Evolutionary conservation across 2,113 vertebrate species (phyloP), one percentile per base, ranked within the genome.

Genomic region (Oreochromis niloticus): DNA sequence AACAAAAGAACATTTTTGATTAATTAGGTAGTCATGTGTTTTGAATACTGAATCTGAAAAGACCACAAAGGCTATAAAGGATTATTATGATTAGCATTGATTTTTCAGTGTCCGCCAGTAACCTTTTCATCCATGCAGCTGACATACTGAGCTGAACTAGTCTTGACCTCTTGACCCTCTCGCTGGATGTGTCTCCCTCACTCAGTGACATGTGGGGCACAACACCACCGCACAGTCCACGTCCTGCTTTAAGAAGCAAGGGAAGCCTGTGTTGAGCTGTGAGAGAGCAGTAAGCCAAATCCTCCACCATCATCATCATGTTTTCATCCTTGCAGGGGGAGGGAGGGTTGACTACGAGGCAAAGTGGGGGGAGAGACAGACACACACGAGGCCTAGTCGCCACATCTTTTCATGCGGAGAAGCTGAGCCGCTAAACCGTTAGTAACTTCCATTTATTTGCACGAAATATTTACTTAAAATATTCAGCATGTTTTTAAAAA

Each of bases 351-450:
- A 88, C 88, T 91, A 83, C 87, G 91, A 92, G 91, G 92, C 90
- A 84, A 83, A 89, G 90, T 80, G 92, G 91, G 88, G 95, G 90
- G 89, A 84, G 85, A 86, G 46, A 66, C 75, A 86, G 27, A 88
- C 88, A 89, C 80, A 82, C 87, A 85, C 92, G 57, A 91, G 95
- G 93, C 94, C 95, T 93, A 87, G 93, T 87, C 89, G 85, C 52
- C 92, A 95, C 94, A 95, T 95, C 92, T 91, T 94, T 96, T 96
- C 94, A 92, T 93, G 93, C 85, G 94, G 90, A 91, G 93, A 90
- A 92, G 90, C 92, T 68, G 90, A 30, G 91, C 90, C 87, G 90
- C 85, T 87, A 93, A 94, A 92, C 84, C 88, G 95, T 96, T 83
- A 95, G 95, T 96, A 94, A 80, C 32, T 57, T 19, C 2, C 7